These are phyloP conservation scores for Eupithecia subfuscata DNA, from an alignment of 2,888 invertebrate species.

Conservation along the genomic window DNA sequence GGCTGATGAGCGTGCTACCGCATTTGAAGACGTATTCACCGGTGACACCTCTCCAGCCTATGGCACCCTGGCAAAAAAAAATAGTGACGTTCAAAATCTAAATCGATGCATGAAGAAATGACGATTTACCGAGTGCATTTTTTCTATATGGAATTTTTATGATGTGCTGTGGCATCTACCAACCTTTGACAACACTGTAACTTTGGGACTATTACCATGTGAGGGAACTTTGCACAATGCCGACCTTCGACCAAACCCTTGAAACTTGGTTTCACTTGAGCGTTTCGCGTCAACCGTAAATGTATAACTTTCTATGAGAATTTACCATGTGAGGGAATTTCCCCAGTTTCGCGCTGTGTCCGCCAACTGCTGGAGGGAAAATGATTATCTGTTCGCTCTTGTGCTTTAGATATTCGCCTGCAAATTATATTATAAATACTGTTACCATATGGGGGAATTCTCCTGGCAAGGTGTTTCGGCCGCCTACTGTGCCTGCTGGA, in stretches of 20 bases:
- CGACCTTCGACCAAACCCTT: too few species aligned
- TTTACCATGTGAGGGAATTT: too few species aligned
- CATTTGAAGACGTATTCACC: conserved; percentile 77
- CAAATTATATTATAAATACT: background rate
- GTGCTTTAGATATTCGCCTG: background rate
- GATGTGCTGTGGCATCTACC: background rate
- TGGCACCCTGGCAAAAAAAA: conserved; percentile 57
- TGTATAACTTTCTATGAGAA: too few species aligned
- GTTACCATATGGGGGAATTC: conserved; percentile 8
- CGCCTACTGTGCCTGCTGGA: background rate
- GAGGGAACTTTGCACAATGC: conserved; percentile 49
- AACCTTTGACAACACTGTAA: background rate
- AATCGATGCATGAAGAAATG: background rate
- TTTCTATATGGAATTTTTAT: background rate
- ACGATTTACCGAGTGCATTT: too few species aligned
- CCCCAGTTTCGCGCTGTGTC: too few species aligned
- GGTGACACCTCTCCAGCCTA: conserved; percentile 60
- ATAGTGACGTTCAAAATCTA: background rate
- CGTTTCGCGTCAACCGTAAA: too few species aligned
- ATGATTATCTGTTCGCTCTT: too few species aligned
- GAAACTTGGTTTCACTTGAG: too few species aligned
- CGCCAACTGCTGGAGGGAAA: too few species aligned
- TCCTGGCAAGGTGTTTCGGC: background rate
- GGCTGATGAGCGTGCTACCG: conserved; percentile 87
- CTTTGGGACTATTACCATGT: conserved; percentile 51